A percentile compares a stretch with the other conserved stretches of the same genome.
These are phyloP conservation scores for Brachylomia viminalis DNA, from an alignment of 2,888 invertebrate genomes.

Conservation along the genomic window DNA sequence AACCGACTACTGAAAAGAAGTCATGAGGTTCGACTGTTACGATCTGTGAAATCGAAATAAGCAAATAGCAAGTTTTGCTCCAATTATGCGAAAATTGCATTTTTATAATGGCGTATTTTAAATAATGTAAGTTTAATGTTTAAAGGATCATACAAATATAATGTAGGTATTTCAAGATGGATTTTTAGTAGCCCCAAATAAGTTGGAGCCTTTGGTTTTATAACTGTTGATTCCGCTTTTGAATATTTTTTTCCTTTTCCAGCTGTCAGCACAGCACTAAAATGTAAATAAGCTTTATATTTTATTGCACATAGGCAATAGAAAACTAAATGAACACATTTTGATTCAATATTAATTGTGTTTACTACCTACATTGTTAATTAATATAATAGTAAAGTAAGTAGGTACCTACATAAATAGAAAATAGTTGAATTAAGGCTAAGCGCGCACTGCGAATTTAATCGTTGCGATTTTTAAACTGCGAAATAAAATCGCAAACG, in stretches of 20 bases:
- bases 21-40: conserved; percentile 38
- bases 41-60: conserved; percentile 9
- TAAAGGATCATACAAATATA: background rate
- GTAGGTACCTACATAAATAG: too few species aligned
- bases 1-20: conserved; percentile 45
- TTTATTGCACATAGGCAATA: too few species aligned
- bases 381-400: too few species aligned
- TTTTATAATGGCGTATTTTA: background rate
- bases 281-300: background rate
- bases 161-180: background rate
- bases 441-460: too few species aligned
- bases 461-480: too few species aligned
- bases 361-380: too few species aligned
- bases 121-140: background rate
- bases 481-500: too few species aligned
- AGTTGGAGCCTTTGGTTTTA: background rate
- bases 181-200: background rate
- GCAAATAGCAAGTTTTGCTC: background rate
- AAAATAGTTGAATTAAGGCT: too few species aligned
- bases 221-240: background rate
- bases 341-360: too few species aligned
- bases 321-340: background rate
- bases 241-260: background rate
- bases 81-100: background rate
- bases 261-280: background rate